phyloP scores from a whole-genome alignment of 2,888 invertebrate genomes.

The Apomyelois bistriatella region DNA sequence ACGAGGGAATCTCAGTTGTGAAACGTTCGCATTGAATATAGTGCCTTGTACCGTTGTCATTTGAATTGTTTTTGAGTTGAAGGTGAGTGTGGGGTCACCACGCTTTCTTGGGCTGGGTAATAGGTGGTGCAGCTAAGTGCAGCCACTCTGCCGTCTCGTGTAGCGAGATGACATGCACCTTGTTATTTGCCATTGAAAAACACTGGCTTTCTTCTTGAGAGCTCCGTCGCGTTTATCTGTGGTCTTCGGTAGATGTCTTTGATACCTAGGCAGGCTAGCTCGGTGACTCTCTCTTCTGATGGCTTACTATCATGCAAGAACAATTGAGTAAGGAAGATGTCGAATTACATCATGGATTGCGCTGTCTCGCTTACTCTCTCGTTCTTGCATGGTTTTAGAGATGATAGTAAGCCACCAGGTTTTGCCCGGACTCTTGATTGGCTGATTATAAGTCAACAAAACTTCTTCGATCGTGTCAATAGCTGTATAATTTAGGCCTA shows the following conservation, averaged over 20 bases:
- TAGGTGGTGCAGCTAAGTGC: conserved; percentile 13
- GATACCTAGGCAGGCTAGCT: too few relatives aligned
- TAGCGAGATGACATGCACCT: conserved; percentile 8
- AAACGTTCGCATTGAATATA: not conserved
- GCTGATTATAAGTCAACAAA: too few relatives aligned
- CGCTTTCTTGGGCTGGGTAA: conserved; percentile 41
- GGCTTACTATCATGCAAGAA: too few relatives aligned
- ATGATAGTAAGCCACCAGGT: too few relatives aligned
- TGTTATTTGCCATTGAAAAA: conserved; percentile 8
- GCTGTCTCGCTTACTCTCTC: too few relatives aligned
- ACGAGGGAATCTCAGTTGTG: not conserved
- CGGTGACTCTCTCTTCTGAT: too few relatives aligned
- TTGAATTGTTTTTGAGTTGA: not conserved
- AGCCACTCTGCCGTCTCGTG: conserved; percentile 6
- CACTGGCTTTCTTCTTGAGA: not conserved
- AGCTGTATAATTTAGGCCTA: too few relatives aligned
- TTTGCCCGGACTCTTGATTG: too few relatives aligned
- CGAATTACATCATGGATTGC: too few relatives aligned
- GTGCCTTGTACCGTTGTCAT: conserved; percentile 1
- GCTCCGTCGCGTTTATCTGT: not conserved
- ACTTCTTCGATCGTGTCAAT: too few relatives aligned
- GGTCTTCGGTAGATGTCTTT: not conserved
- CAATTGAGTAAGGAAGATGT: too few relatives aligned
- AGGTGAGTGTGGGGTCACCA: conserved; percentile 24
- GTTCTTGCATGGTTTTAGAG: too few relatives aligned